Percentiles rank a stretch among this genome's conserved stretches.
These are phyloP conservation scores for Aphelocoma californica DNA, from an alignment of 2,797 vertebrate species.

Conservation along the genomic window DNA sequence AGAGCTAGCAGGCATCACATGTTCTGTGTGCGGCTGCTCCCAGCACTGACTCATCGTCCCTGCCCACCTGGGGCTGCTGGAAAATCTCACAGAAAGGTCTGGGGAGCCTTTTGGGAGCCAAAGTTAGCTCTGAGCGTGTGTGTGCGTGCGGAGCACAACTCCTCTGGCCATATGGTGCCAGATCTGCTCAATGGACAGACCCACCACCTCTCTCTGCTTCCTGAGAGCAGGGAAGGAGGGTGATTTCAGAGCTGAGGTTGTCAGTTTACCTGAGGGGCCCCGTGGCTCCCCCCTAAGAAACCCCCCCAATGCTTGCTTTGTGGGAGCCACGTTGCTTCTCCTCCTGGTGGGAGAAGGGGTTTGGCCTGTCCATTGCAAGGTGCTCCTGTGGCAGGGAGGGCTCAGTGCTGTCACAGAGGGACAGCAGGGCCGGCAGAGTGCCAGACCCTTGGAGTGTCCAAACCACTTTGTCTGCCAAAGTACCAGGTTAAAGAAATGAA, in stretches of 20 bases:
- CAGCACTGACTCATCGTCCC: slow-evolving; percentile 20
- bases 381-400: background rate
- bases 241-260: background rate
- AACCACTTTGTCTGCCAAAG: rapidly evolving
- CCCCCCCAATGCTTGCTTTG: background rate
- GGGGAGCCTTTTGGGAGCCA: background rate
- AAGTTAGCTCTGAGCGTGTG: background rate
- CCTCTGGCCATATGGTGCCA: slow-evolving; percentile 20
- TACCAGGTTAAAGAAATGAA: background rate
- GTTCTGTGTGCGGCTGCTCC: background rate
- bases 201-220: background rate
- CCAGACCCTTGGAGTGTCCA: background rate
- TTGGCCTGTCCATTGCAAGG: background rate
- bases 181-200: background rate
- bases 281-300: background rate
- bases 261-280: background rate
- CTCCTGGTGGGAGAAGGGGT: background rate
- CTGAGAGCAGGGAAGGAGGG: background rate
- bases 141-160: background rate
- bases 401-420: background rate
- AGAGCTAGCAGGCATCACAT: background rate
- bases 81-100: slow-evolving; percentile 5
- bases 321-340: rapidly evolving
- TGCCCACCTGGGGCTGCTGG: slow-evolving; percentile 51
- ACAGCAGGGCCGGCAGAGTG: background rate